Evolutionary conservation across 92 coral and sea anemone species (phyloP).

Genomic region (Epizoanthus stellaris): DNA sequence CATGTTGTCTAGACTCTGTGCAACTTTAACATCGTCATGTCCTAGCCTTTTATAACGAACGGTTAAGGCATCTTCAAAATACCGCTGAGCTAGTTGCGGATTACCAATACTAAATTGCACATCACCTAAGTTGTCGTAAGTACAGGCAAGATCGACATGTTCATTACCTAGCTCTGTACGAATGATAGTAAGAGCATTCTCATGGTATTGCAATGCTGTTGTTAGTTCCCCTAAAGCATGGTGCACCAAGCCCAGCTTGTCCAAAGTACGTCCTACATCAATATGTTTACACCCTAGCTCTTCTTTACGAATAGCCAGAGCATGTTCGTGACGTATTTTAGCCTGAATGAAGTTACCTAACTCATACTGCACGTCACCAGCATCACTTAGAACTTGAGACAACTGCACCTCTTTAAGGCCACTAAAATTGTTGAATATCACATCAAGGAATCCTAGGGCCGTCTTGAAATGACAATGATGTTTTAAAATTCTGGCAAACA

Average conservation of each 20-base stretch:
- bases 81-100: background rate
- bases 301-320: conserved; percentile 9
- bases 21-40: background rate
- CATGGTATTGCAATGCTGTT: background rate
- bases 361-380: conserved; percentile 7
- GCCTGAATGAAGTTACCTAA: conserved; percentile 37
- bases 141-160: conserved; percentile 16
- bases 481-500: background rate
- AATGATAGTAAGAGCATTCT: background rate
- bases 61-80: background rate
- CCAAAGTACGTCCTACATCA: background rate
- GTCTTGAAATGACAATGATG: background rate
- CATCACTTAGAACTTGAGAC: background rate
- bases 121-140: background rate
- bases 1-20: background rate
- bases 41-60: background rate
- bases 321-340: conserved; percentile 14
- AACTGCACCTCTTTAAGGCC: background rate
- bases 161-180: background rate
- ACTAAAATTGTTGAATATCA: background rate
- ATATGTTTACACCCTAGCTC: conserved; percentile 32
- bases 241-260: background rate
- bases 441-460: background rate
- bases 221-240: background rate
- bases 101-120: background rate